A percentile compares a stretch with the other conserved stretches of the same genome.
phyloP scores from a whole-genome alignment of 2,888 invertebrate genomes.

The Timema cristinae region DNA sequence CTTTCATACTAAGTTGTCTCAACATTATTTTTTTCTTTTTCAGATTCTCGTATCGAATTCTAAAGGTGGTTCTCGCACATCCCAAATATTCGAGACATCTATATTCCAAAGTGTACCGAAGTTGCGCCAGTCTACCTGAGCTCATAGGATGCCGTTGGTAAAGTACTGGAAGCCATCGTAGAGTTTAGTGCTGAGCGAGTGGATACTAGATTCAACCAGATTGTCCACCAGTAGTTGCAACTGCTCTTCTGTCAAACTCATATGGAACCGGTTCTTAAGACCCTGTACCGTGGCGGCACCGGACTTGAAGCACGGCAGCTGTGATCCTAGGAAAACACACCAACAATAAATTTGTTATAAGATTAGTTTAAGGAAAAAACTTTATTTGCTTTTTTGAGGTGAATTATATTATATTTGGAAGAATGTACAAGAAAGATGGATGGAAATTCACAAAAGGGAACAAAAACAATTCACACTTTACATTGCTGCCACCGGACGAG shows the following conservation, averaged over 20 bases:
- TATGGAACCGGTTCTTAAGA: slow-evolving; percentile 91
- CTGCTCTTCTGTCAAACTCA: slow-evolving; percentile 91
- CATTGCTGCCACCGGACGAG: too few species aligned
- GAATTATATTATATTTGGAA: not conserved
- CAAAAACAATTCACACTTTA: too few species aligned
- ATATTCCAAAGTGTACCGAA: too few species aligned
- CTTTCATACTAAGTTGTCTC: too few species aligned
- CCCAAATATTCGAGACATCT: too few species aligned
- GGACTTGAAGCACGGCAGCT: slow-evolving; percentile 93
- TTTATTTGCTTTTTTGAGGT: too few species aligned
- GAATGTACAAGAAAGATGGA: not conserved
- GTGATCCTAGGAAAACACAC: slow-evolving; percentile 70
- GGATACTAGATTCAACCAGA: slow-evolving; percentile 90
- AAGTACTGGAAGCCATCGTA: slow-evolving; percentile 99
- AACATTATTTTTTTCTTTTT: too few species aligned
- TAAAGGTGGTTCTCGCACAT: too few species aligned
- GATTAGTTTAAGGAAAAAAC: too few species aligned
- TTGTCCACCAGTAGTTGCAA: slow-evolving; percentile 86
- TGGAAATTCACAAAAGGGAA: too few species aligned
- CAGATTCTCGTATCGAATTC: too few species aligned
- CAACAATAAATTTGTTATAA: not conserved
- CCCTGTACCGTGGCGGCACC: slow-evolving; percentile 86
- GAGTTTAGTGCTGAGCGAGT: slow-evolving; percentile 94
- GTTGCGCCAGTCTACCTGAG: slow-evolving; percentile 24
- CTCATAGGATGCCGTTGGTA: slow-evolving; percentile 89